Percentiles rank a stretch among this genome's conserved stretches.
Evolutionary conservation across 2,113 vertebrate genomes (phyloP).

Genomic region (Agapornis roseicollis): DNA sequence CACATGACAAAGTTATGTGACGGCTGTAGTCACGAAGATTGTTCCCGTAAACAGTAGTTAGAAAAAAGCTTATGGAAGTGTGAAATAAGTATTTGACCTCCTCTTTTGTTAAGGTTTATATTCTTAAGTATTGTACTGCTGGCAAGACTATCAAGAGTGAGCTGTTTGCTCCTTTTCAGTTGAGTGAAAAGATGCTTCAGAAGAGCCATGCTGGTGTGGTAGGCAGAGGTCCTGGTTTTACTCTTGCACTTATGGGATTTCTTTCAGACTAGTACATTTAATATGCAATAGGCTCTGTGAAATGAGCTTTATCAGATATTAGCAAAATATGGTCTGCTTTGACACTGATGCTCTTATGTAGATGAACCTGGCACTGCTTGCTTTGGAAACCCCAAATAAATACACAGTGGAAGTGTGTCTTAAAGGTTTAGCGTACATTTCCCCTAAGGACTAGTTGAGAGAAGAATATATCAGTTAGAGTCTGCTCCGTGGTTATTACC

Average conservation of each 20-base stretch:
- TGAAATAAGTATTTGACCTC: background rate
- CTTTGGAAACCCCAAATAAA: background rate
- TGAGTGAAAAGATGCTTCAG: background rate
- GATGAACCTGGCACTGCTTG: background rate
- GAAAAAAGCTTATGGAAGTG: background rate
- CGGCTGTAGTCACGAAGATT: background rate
- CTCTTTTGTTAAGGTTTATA: background rate
- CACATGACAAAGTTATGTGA: background rate
- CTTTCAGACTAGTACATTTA: background rate
- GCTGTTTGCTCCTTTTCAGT: fast-evolving
- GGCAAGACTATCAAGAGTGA: background rate
- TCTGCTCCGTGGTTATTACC: background rate
- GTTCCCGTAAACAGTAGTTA: background rate
- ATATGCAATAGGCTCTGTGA: background rate
- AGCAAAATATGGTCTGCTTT: background rate
- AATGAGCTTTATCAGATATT: background rate
- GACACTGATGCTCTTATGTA: background rate
- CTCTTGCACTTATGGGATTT: background rate
- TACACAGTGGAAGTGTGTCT: background rate
- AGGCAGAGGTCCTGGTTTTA: background rate
- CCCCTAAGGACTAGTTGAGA: background rate
- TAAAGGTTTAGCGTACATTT: background rate
- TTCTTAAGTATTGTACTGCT: background rate
- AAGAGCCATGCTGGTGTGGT: fast-evolving
- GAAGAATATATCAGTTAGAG: background rate